Evolutionary conservation across 2,113 vertebrate species (phyloP).

Genomic region (Nyctibius bracteatus): DNA sequence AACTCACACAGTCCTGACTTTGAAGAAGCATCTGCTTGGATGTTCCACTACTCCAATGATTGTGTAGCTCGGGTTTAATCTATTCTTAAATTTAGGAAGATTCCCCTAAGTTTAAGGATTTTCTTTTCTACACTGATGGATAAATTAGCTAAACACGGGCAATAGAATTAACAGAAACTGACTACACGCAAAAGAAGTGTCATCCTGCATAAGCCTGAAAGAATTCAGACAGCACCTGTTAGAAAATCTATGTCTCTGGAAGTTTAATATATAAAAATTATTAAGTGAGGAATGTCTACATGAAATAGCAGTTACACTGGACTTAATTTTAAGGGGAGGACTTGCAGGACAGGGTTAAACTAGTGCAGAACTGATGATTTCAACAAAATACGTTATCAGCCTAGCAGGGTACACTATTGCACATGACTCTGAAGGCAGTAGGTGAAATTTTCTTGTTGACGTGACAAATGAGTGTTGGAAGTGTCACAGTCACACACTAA

Average conservation of each 20-base stretch:
- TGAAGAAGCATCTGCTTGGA: constrained; percentile 16
- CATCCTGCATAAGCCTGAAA: not conserved
- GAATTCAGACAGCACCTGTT: not conserved
- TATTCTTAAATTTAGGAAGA: not conserved
- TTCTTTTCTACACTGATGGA: not conserved
- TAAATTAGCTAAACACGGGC: not conserved
- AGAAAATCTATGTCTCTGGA: not conserved
- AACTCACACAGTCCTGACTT: constrained; percentile 30
- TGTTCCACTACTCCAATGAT: constrained; percentile 7
- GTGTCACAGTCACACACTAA: not conserved
- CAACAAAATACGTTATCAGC: fast-evolving
- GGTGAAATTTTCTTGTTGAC: not conserved
- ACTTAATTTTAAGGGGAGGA: not conserved
- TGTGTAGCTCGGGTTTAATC: not conserved
- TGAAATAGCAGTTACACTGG: not conserved
- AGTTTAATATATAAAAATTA: not conserved
- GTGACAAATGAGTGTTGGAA: not conserved
- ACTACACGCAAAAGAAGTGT: not conserved
- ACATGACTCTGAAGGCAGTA: not conserved
- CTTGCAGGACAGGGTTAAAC: not conserved
- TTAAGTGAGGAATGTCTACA: not conserved
- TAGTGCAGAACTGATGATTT: not conserved
- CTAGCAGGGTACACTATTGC: not conserved
- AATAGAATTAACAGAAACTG: not conserved
- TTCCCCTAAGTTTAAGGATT: not conserved